These are phyloP conservation scores for Lepisosteus oculatus DNA, from an alignment of 2,113 vertebrate genomes.

Conservation along the genomic window DNA sequence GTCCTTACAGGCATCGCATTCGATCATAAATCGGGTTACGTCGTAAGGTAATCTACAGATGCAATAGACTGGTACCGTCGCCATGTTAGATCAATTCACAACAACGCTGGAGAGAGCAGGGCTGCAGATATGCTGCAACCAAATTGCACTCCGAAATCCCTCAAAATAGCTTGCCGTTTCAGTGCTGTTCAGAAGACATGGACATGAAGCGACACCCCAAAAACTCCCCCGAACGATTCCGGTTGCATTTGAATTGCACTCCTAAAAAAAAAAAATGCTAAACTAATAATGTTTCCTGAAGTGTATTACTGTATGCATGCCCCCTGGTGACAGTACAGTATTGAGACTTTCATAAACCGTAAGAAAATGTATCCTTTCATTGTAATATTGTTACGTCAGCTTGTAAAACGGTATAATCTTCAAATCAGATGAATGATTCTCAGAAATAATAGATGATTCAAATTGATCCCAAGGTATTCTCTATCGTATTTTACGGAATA, in stretches of 20 bases:
- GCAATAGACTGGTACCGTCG: conserved; percentile 97
- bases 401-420: conserved; percentile 44
- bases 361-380: conserved; percentile 55
- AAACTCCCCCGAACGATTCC: conserved; percentile 37
- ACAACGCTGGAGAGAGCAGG: conserved; percentile 65
- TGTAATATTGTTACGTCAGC: conserved; percentile 66
- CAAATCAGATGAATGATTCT: conserved; percentile 46
- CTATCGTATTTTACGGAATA: not conserved
- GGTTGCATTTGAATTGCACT: conserved; percentile 38
- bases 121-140: conserved; percentile 67
- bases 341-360: conserved; percentile 48
- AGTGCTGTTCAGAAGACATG: conserved; percentile 27
- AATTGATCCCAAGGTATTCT: conserved; percentile 29
- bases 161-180: conserved; percentile 57
- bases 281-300: conserved; percentile 52
- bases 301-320: conserved; percentile 65
- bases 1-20: conserved; percentile 94
- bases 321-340: conserved; percentile 74
- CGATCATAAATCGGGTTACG: conserved; percentile 98
- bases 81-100: conserved; percentile 89
- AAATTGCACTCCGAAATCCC: conserved; percentile 61
- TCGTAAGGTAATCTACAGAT: conserved; percentile 97
- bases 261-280: conserved; percentile 32
- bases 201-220: conserved; percentile 50
- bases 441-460: conserved; percentile 33